Evolutionary conservation across 1,140 invertebrate genomes (phyloP), one percentile per base, ranked within the genome.

Genomic region (Andricus grossulariae): DNA sequence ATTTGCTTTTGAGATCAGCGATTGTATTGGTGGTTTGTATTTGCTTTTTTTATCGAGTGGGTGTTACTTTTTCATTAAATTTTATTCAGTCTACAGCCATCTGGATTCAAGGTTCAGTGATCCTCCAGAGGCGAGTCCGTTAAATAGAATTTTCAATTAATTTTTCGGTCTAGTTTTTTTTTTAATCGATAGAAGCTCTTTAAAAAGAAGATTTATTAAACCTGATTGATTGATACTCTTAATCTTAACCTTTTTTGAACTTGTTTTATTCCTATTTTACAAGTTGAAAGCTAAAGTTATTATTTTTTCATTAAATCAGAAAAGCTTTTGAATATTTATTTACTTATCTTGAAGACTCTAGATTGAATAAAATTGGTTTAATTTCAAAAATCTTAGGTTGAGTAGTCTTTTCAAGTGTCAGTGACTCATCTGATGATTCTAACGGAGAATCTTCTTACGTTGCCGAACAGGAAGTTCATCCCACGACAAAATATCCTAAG

Each of bases 101-200:
- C 39, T 21, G 21, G 57, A 66, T 66, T 66, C 21, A 66, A 66
- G 57, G 57, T 66, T 66, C 21, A 66, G 32, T 39, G 57, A 66
- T 66, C 57, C 57, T 66, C 25, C 4, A 66, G 2, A 18, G 51
- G 13, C 57, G 15, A 32, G 0, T 66, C 25, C 57, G 21, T 66
- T 66, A 25, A 66, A 66, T 66, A 66, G 25, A 66, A 15, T 32
- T 66, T 66, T 66, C 57, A 25, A 66, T 66, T 66, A 66, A 12
- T 66, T 66, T 66, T 66, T 39, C 39, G 16, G 39, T 66, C 57
- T 39, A 16, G 13, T 66, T 66, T 66, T 55, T 55, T 25, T 54
- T 54, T 32, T 32, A 32, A 32, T 5, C 4, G 25, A 32, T 32
- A 32, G 25, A 32, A 32, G 25, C 25, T 32, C 25, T 32, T 25